Evolutionary conservation across 2,888 invertebrate species (phyloP).

Genomic region (Drosophila pseudotalamancana): DNA sequence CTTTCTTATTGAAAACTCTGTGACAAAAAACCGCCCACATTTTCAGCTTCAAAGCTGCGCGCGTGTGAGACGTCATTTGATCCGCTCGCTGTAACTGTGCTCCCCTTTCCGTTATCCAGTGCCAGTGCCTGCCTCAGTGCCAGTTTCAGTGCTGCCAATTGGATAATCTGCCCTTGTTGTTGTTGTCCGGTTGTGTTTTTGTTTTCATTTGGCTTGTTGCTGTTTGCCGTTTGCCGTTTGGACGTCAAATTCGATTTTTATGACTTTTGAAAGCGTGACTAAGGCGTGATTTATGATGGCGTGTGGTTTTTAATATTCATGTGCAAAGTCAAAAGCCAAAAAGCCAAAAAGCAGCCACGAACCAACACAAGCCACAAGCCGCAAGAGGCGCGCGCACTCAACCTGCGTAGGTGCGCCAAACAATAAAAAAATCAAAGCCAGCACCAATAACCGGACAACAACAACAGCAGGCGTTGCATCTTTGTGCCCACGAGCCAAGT

Average conservation of each 20-base stretch:
- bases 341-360: slow-evolving; percentile 50
- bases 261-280: slow-evolving; percentile 84
- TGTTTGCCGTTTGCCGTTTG: slow-evolving; percentile 49
- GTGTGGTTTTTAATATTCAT: slow-evolving; percentile 84
- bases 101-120: neutral
- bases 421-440: slow-evolving; percentile 66
- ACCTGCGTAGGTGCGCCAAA: slow-evolving; percentile 80
- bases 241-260: slow-evolving; percentile 83
- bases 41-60: slow-evolving; percentile 18
- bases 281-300: slow-evolving; percentile 84
- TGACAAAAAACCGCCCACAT: slow-evolving; percentile 52
- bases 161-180: slow-evolving; percentile 26
- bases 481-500: slow-evolving; percentile 57
- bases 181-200: slow-evolving; percentile 35
- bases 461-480: slow-evolving; percentile 56
- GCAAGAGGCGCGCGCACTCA: slow-evolving; percentile 10
- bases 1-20: slow-evolving; percentile 3
- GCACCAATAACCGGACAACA: slow-evolving; percentile 40
- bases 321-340: slow-evolving; percentile 70
- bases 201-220: slow-evolving; percentile 7
- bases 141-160: slow-evolving; percentile 42
- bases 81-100: slow-evolving; percentile 22
- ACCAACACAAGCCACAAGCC: slow-evolving; percentile 30
- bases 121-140: neutral
- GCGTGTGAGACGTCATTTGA: slow-evolving; percentile 49